These are phyloP conservation scores for Ciconia maguari DNA, from an alignment of 2,113 vertebrate genomes.

Conservation along the genomic window DNA sequence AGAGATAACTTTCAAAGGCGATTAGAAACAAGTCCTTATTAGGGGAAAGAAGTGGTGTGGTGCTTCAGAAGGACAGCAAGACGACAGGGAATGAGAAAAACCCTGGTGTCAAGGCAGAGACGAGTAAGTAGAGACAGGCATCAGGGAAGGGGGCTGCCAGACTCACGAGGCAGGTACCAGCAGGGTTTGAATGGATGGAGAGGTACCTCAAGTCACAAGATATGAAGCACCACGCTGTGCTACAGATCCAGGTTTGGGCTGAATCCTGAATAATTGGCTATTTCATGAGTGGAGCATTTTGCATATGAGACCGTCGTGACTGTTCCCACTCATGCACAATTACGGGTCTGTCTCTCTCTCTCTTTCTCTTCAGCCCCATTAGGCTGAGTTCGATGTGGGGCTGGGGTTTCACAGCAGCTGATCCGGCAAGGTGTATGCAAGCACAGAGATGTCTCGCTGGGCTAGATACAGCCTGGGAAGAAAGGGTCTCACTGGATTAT, in stretches of 20 bases:
- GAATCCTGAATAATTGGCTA: not conserved
- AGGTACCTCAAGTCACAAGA: not conserved
- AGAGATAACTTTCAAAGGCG: not conserved
- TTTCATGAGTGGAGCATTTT: not conserved
- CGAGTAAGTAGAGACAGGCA: not conserved
- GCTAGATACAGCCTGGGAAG: not conserved
- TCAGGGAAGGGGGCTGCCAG: not conserved
- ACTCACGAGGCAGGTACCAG: not conserved
- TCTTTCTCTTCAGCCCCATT: not conserved
- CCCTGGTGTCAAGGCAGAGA: not conserved
- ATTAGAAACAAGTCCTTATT: conserved; percentile 21
- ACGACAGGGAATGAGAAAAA: not conserved
- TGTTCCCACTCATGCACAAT: not conserved
- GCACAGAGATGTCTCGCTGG: not conserved
- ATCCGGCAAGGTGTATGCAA: not conserved
- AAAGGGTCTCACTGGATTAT: not conserved
- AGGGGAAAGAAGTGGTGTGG: not conserved
- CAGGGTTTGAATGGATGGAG: not conserved
- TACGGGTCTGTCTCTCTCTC: not conserved
- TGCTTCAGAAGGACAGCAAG: not conserved
- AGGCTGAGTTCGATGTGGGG: not conserved
- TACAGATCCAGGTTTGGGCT: not conserved
- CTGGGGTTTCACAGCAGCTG: not conserved
- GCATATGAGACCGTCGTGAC: not conserved
- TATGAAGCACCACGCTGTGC: not conserved